Evolutionary conservation across 1,140 invertebrate species (phyloP).

Genomic region (Heliconius congener): DNA sequence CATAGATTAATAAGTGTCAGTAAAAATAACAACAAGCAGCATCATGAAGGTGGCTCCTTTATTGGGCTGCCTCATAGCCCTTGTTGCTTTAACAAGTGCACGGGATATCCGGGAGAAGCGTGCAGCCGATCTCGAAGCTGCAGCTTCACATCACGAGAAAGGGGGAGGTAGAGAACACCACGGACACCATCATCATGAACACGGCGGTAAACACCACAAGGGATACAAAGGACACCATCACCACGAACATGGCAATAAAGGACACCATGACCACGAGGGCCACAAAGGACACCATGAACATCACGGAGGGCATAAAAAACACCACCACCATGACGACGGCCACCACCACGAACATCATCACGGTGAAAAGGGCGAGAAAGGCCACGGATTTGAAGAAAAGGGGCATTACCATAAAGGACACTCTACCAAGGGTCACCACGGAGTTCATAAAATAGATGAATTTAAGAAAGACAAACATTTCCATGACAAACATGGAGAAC

Average conservation of each 20-base stretch:
- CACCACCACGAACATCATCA: conserved; percentile 88
- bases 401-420: conserved; percentile 88
- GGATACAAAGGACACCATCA: conserved; percentile 85
- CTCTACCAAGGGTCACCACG: conserved; percentile 88
- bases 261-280: conserved; percentile 87
- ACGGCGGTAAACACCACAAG: conserved; percentile 81
- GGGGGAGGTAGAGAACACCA: conserved; percentile 80
- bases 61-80: conserved; percentile 51
- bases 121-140: conserved; percentile 81
- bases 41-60: conserved; percentile 56
- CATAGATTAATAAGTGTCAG: conserved; percentile 52
- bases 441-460: conserved; percentile 88
- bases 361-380: conserved; percentile 85
- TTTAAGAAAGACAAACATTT: conserved; percentile 83
- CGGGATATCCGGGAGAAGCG: conserved; percentile 56
- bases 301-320: conserved; percentile 87
- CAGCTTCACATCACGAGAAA: conserved; percentile 81
- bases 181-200: conserved; percentile 77
- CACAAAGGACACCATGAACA: conserved; percentile 87
- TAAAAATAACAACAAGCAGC: conserved; percentile 43
- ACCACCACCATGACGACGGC: conserved; percentile 87
- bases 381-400: conserved; percentile 82
- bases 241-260: conserved; percentile 86
- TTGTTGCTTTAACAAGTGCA: conserved; percentile 48
- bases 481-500: conserved; percentile 88